Percentiles rank a stretch among this genome's conserved stretches.
Evolutionary conservation across 1,140 invertebrate species (phyloP).

Genomic region (Halictus rubicundus): DNA sequence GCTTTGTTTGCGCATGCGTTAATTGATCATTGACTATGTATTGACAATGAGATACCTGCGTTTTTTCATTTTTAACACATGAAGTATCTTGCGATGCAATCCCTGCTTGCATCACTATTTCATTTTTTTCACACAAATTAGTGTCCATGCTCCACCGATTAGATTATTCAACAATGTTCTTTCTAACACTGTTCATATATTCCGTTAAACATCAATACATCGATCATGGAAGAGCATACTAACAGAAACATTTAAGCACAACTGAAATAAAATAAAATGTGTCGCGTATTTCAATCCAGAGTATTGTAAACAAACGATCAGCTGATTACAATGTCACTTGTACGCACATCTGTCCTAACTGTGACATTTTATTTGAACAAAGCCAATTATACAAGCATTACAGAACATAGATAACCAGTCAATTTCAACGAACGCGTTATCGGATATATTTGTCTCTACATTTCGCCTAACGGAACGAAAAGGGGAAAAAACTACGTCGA

Average conservation of each 20-base stretch:
- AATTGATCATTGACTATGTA: constrained; percentile 30
- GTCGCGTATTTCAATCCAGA: not conserved
- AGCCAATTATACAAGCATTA: not conserved
- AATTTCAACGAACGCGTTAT: not conserved
- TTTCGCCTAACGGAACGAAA: not conserved
- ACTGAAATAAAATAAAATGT: not conserved
- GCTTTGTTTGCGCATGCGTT: constrained; percentile 12
- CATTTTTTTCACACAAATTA: constrained; percentile 19
- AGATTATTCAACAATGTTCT: constrained; percentile 1
- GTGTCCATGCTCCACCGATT: constrained; percentile 41
- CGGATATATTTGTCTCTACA: not conserved
- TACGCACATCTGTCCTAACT: not conserved
- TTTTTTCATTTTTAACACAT: constrained; percentile 23
- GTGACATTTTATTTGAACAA: not conserved
- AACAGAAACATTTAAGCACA: constrained; percentile 9
- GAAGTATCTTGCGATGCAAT: not conserved
- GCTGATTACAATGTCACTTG: constrained; percentile 24
- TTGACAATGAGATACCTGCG: constrained; percentile 27
- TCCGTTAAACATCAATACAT: constrained; percentile 36
- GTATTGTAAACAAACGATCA: constrained; percentile 32
- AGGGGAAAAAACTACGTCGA: not conserved
- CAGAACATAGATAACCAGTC: not conserved
- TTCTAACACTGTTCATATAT: constrained; percentile 25
- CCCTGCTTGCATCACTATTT: constrained; percentile 1
- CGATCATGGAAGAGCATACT: constrained; percentile 7